A percentile compares a stretch with the other conserved stretches of the same genome.
Conservation (phyloP, 1,140 invertebrate species). For the Dendroctonus ponderosae region DNA sequence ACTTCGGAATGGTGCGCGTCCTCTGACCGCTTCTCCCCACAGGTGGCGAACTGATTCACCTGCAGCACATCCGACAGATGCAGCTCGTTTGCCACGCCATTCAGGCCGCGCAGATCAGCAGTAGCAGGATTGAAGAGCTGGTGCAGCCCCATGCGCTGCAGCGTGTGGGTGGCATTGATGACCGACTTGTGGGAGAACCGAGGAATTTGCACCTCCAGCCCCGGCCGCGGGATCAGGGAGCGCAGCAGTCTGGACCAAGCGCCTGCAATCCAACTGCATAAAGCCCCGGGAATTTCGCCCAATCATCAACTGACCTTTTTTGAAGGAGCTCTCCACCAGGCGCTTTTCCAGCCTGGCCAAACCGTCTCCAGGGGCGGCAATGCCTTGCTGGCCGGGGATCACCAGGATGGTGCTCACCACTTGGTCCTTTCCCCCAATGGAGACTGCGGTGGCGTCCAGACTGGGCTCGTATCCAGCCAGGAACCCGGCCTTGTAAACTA, state of each 20-base stretch:
- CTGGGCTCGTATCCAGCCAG: constrained; percentile 78
- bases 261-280: constrained; percentile 37
- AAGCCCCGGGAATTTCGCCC: neutral
- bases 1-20: constrained; percentile 75
- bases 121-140: constrained; percentile 70
- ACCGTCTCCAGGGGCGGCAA: constrained; percentile 72
- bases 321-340: constrained; percentile 63
- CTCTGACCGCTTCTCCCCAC: constrained; percentile 69
- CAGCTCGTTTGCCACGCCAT: constrained; percentile 70
- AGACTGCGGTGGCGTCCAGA: constrained; percentile 76
- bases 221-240: constrained; percentile 67
- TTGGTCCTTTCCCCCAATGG: constrained; percentile 67
- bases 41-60: constrained; percentile 74
- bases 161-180: constrained; percentile 71
- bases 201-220: constrained; percentile 77
- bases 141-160: constrained; percentile 76
- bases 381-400: constrained; percentile 60
- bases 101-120: constrained; percentile 77
- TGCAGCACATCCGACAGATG: constrained; percentile 79
- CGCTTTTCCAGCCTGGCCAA: constrained; percentile 69
- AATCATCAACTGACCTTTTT: constrained; percentile 50
- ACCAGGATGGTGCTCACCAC: constrained; percentile 74
- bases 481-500: constrained; percentile 72
- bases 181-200: constrained; percentile 78
- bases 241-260: constrained; percentile 72